Conservation (phyloP, 2,888 invertebrate species). For the Chrysolina americana region DNA sequence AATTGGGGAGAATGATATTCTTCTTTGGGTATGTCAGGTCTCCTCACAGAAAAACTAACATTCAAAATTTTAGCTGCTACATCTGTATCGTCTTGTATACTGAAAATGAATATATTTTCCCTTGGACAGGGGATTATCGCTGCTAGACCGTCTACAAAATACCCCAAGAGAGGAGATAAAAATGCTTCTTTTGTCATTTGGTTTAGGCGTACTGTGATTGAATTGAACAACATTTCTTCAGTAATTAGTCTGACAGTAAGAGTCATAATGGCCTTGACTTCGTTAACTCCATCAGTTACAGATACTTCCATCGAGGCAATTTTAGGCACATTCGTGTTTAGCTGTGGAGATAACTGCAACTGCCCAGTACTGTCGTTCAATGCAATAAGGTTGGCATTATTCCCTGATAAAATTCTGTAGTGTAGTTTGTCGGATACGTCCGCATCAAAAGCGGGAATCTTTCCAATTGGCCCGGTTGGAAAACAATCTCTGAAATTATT, state of each 20-base stretch:
- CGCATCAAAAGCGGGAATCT: conserved; percentile 94
- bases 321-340: conserved; percentile 96
- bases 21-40: conserved; percentile 84
- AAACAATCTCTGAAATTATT: conserved; percentile 96
- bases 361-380: conserved; percentile 88
- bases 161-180: conserved; percentile 88
- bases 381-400: conserved; percentile 91
- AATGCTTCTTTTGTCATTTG: conserved; percentile 96
- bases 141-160: conserved; percentile 91
- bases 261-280: conserved; percentile 93
- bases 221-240: conserved; percentile 94
- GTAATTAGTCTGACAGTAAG: conserved; percentile 92
- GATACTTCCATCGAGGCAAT: conserved; percentile 94
- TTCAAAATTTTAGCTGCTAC: conserved; percentile 90
- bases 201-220: conserved; percentile 92
- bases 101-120: conserved; percentile 93
- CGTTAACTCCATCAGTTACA: conserved; percentile 94
- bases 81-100: conserved; percentile 93
- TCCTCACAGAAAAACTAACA: conserved; percentile 91
- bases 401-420: conserved; percentile 90
- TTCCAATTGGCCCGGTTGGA: conserved; percentile 91
- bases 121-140: conserved; percentile 93
- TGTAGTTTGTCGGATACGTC: conserved; percentile 91
- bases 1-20: conserved; percentile 90
- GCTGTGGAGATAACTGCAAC: conserved; percentile 89